Evolutionary conservation across 2,797 vertebrate species (phyloP).

Genomic region (Sandelia bainsii): DNA sequence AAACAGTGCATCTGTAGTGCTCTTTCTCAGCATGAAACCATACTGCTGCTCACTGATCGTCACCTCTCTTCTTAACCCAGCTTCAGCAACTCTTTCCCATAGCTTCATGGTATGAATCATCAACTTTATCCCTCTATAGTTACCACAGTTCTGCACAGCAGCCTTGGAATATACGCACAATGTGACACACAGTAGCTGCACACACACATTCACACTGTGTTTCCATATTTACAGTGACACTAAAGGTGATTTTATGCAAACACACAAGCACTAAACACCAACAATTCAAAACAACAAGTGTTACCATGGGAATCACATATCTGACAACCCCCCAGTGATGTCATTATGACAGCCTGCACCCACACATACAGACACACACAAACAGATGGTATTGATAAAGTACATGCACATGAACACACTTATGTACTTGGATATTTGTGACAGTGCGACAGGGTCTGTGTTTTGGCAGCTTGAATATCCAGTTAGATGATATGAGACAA

Average conservation of each 20-base stretch:
- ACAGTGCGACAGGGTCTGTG: not conserved
- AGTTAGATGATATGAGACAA: constrained; percentile 46
- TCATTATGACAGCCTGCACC: constrained; percentile 52
- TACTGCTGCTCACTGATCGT: too few relatives aligned
- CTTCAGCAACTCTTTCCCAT: too few relatives aligned
- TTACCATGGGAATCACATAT: constrained; percentile 57
- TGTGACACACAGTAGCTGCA: not conserved
- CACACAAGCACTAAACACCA: constrained; percentile 12
- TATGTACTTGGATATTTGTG: not conserved
- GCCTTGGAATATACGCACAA: constrained; percentile 55
- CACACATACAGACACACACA: constrained; percentile 13
- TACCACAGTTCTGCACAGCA: too few relatives aligned
- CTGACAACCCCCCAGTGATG: constrained; percentile 56
- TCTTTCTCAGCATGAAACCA: too few relatives aligned
- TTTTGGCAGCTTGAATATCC: constrained; percentile 28
- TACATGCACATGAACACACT: not conserved
- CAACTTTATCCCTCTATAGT: too few relatives aligned
- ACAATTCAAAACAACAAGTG: constrained; percentile 37
- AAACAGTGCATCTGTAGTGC: too few relatives aligned
- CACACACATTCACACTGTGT: constrained; percentile 9
- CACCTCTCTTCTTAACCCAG: too few relatives aligned
- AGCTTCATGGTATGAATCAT: too few relatives aligned
- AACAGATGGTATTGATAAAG: constrained; percentile 46
- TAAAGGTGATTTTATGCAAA: not conserved
- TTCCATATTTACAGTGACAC: constrained; percentile 40